Evolutionary conservation across 2,888 invertebrate genomes (phyloP), one percentile per base, ranked within the genome.

Genomic region (Anoplius nigerrimus): DNA sequence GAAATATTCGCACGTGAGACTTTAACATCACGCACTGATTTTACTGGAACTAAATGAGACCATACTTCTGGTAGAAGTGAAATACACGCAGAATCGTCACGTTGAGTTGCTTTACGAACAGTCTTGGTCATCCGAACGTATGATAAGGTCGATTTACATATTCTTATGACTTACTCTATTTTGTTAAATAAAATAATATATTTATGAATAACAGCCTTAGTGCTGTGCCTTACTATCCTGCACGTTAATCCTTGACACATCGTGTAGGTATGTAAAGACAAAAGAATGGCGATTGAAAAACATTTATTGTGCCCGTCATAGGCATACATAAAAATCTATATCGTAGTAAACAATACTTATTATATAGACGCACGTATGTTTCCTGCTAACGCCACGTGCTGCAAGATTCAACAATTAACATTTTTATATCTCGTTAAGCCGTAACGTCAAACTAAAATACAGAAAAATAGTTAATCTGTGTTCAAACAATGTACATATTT

Each of bases 171-270:
- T 61, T 59, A 54, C 56, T 72, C 56, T 77, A 80, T 82, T 81
- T 81, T 82, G 72, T 75, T 76, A 78, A 83, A 81, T 80, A 79
- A 76, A 82, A 70, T 73, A 71, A 75, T 77, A 75, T 82, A 81
- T 80, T 81, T 82, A 75, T 76, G 69, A 80, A 48, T 69, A 72
- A 34, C 11, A 34, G 11, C 34, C 34, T 34, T 6, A 34, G 48
- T 1, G 18, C 48, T 48, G 6, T 6, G 16, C 15, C n/a, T 48
- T 34, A 34, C 11, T 34, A 6, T 6, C 34, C 34, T 34, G 4
- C 6, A 2, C 11, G 2, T 8, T 20, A 53, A 13, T 22, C 15
- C 20, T 22, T 22, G 13, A 15, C 6, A 53, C 8, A 22, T 53
- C 24, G 22, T 21, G 18, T 22, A 53, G 22, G 5, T 13, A 53